Percentiles rank a stretch among this genome's conserved stretches.
Evolutionary conservation across 2,888 invertebrate genomes (phyloP).

Genomic region (Macaria notata): DNA sequence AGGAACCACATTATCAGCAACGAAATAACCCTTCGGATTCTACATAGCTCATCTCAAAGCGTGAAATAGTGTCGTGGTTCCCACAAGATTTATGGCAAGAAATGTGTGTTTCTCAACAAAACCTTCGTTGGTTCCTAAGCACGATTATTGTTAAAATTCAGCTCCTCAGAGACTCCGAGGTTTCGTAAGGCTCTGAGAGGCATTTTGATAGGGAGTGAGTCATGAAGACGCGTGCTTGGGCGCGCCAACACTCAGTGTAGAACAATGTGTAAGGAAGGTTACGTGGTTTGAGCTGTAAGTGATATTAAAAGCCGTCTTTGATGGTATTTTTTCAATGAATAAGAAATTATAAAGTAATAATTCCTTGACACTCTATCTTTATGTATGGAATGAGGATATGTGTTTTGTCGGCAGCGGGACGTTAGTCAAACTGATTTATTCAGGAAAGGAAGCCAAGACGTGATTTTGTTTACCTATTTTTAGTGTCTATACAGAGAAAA

Average conservation of each 20-base stretch:
- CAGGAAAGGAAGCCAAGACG: background rate
- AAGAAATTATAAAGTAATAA: no score
- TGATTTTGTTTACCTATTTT: no score
- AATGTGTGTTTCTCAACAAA: conserved; percentile 49
- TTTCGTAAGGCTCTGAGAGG: conserved; percentile 56
- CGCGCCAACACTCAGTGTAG: conserved; percentile 33
- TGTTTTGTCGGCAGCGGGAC: background rate
- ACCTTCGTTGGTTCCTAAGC: conserved; percentile 56
- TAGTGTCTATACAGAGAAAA: no score
- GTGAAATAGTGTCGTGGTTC: background rate
- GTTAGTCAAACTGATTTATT: background rate
- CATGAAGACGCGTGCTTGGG: conserved; percentile 34
- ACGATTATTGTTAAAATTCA: conserved; percentile 51
- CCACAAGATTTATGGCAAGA: conserved; percentile 3
- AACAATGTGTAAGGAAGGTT: no score
- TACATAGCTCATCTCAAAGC: no score
- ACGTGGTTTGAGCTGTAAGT: no score
- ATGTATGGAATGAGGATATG: no score
- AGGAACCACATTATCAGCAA: no score
- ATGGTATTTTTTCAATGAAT: no score
- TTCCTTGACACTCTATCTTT: no score
- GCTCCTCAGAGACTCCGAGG: conserved; percentile 40
- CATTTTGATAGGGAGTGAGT: conserved; percentile 51
- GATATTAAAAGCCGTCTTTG: no score
- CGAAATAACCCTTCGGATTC: no score